Conservation (phyloP, 2,113 vertebrate species). For the Hemiscyllium ocellatum region DNA sequence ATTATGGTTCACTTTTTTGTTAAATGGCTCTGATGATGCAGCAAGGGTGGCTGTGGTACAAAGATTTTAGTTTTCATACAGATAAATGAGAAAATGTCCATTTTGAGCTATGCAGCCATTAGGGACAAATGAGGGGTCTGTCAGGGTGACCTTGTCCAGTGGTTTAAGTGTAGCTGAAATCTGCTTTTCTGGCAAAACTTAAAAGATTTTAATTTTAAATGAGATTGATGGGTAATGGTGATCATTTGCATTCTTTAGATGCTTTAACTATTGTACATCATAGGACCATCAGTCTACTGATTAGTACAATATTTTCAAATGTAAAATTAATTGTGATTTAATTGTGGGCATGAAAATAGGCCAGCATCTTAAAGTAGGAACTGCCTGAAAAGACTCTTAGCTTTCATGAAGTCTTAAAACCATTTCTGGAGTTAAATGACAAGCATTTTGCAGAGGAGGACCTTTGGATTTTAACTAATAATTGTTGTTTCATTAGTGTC, state of each 20-base stretch:
- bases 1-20: neutral
- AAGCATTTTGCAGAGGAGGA: neutral
- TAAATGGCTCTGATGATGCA: neutral
- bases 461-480: neutral
- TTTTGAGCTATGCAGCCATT: neutral
- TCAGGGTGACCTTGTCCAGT: neutral
- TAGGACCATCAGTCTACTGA: neutral
- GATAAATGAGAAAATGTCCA: neutral
- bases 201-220: neutral
- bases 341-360: neutral
- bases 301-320: neutral
- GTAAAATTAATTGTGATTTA: neutral
- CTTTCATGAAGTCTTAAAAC: neutral
- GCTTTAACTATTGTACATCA: neutral
- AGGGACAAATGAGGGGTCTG: neutral
- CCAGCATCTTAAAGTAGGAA: neutral
- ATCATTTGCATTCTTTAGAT: neutral
- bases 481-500: neutral
- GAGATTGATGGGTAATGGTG: neutral
- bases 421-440: neutral
- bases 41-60: neutral
- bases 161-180: neutral
- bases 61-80: neutral
- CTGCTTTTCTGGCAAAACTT: neutral
- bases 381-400: neutral